Evolutionary conservation across 2,888 invertebrate species (phyloP).

Genomic region (Philopedon plagiatum): DNA sequence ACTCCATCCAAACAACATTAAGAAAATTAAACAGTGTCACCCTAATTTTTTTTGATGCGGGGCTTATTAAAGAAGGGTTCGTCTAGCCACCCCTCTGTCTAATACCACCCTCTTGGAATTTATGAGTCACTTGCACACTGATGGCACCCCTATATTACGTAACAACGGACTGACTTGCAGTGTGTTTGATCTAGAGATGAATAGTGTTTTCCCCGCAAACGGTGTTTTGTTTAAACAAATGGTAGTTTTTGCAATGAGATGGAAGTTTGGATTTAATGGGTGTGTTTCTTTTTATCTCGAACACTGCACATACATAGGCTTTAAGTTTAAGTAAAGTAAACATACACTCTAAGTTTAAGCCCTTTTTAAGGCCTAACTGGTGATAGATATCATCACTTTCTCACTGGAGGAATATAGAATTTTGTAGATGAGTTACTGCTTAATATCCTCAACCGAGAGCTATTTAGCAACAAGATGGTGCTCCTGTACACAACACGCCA

Average conservation of each 20-base stretch:
- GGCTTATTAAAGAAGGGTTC: constrained; percentile 13
- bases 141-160: constrained; percentile 38
- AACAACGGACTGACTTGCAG: constrained; percentile 14
- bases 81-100: constrained; percentile 15
- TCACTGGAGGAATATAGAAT: too few species aligned
- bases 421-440: too few species aligned
- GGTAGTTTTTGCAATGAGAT: constrained; percentile 17
- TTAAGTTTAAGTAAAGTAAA: too few species aligned
- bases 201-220: constrained; percentile 25
- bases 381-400: too few species aligned
- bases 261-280: too few species aligned
- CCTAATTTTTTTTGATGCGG: constrained; percentile 22
- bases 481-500: too few species aligned
- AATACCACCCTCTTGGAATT: constrained; percentile 36
- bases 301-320: too few species aligned
- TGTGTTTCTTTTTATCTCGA: too few species aligned
- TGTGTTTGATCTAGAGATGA: constrained; percentile 41
- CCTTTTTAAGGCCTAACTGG: too few species aligned
- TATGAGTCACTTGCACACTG: constrained; percentile 39
- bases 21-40: constrained; percentile 35
- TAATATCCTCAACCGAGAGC: too few species aligned
- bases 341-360: too few species aligned
- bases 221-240: constrained; percentile 18
- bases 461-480: too few species aligned
- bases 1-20: constrained; percentile 18